Base-by-base conservation (phyloP, 2,113 vertebrate genomes). In the Peucedramus taeniatus region DNA sequence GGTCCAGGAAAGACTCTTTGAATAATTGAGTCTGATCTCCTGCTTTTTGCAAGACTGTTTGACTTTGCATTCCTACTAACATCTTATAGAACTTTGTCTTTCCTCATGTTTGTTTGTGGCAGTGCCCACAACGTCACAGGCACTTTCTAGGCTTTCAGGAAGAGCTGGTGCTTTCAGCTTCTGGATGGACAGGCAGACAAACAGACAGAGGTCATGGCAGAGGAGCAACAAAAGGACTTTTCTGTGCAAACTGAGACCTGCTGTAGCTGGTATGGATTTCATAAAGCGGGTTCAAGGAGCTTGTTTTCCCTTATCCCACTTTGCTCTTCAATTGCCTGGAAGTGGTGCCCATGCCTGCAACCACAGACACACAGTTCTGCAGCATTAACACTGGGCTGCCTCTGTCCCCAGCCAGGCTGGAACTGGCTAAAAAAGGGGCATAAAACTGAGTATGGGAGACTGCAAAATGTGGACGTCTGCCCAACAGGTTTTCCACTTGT, bases 91-190 rank as follows among this genome's bases (percentile, higher is more conserved):
- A 68, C 61, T 61, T 90, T 56, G 72, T 69, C 69, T 94, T 90
- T 64, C 24, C 44, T 78, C 9, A 5, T 70, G 63, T 91, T 94
- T 97, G 93, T 89, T 96, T 95, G 68, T 78, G 37, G 76, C 31
- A 89, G 72, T n/a, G 79, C 37, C 83, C 53, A 63, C 45, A 61
- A 8, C 35, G 49, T 87, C 90, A 72, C 7, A 92, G 72, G n/a
- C 68, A 90, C 90, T 95, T 96, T 81, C 90, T 66, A 92, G 90
- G 68, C 94, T 96, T 90, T 90, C 90, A 92, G 80, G 86, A 90
- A 84, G 71, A 60, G 49, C n/a, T 89, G 88, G 18, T 0, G 28
- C 47, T 83, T 90, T 92, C 92, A 93, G 72, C 31, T 42, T 75
- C 63, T 59, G 93, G 51, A 23, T 42, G 90, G 82, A 83, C 84